Conservation (phyloP, 2,888 invertebrate genomes). For the Scaptomyza caliginosa region DNA sequence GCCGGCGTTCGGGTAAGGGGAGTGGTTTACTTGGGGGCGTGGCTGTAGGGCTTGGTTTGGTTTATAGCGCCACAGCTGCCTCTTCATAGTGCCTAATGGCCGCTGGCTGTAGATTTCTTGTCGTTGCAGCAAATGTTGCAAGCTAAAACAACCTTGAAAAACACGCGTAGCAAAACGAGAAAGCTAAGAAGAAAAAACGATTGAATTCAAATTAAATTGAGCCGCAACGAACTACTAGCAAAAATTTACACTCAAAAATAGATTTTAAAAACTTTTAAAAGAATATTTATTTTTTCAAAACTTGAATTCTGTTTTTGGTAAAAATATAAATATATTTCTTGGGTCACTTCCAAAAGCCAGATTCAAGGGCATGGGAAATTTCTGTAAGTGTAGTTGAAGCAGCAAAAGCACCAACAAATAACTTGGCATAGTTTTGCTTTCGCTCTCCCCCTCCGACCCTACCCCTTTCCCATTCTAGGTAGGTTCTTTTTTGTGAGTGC, state of each 20-base stretch:
- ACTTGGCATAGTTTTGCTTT: slow-evolving; percentile 29
- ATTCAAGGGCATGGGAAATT: background rate
- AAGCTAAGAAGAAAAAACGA: slow-evolving; percentile 38
- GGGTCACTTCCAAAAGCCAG: too few relatives aligned
- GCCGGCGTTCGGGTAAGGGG: background rate
- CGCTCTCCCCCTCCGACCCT: background rate
- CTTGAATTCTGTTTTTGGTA: too few relatives aligned
- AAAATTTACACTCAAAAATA: slow-evolving; percentile 1
- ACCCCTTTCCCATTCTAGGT: background rate
- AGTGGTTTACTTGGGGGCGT: slow-evolving; percentile 1
- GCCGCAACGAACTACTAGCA: slow-evolving; percentile 32
- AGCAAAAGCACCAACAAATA: slow-evolving; percentile 18
- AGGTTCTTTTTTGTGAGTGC: slow-evolving; percentile 52
- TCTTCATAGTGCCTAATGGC: slow-evolving; percentile 64
- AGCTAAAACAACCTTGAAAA: slow-evolving; percentile 64
- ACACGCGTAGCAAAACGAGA: slow-evolving; percentile 4
- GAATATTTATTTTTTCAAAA: too few relatives aligned
- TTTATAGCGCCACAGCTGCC: slow-evolving; percentile 13
- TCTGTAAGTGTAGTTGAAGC: slow-evolving; percentile 1
- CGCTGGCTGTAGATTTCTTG: slow-evolving; percentile 46
- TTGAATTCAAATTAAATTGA: slow-evolving; percentile 76
- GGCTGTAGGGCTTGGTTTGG: slow-evolving; percentile 5
- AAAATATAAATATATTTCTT: too few relatives aligned
- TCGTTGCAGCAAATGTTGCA: slow-evolving; percentile 35
- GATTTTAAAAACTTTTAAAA: too few relatives aligned